These are phyloP conservation scores for Thamnophis elegans DNA, from an alignment of 2,797 vertebrate species.

Conservation along the genomic window DNA sequence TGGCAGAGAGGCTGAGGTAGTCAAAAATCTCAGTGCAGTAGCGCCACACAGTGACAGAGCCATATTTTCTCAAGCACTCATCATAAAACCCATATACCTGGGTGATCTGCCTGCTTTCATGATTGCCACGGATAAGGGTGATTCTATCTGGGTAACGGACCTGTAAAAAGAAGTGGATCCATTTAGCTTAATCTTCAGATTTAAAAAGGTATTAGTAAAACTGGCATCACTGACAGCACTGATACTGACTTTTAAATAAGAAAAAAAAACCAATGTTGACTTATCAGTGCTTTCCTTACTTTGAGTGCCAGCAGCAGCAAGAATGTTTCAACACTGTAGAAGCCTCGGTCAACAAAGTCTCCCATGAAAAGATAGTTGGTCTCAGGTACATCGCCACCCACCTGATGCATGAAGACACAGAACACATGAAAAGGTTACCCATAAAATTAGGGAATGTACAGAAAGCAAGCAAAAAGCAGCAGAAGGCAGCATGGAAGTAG, in stretches of 20 bases:
- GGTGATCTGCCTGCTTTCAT: conserved; percentile 70
- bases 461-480: not conserved
- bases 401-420: conserved; percentile 66
- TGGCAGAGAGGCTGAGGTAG: conserved; percentile 94
- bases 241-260: not conserved
- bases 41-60: conserved; percentile 93
- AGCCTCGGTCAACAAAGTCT: conserved; percentile 93
- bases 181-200: not conserved
- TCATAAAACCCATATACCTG: conserved; percentile 96
- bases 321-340: conserved; percentile 96
- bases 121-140: conserved; percentile 90
- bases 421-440: not conserved
- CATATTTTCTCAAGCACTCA: conserved; percentile 92
- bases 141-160: conserved; percentile 95
- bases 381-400: conserved; percentile 91
- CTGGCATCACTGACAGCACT: not conserved
- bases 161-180: conserved; percentile 58
- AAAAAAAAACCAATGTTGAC: not conserved
- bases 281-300: conserved; percentile 64
- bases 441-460: not conserved
- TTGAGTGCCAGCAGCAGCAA: conserved; percentile 90
- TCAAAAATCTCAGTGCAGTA: conserved; percentile 98
- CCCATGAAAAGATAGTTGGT: conserved; percentile 98
- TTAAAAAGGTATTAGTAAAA: not conserved
- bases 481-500: not conserved